Evolutionary conservation across 2,888 invertebrate species (phyloP).

Genomic region (Leptopilina syphax): DNA sequence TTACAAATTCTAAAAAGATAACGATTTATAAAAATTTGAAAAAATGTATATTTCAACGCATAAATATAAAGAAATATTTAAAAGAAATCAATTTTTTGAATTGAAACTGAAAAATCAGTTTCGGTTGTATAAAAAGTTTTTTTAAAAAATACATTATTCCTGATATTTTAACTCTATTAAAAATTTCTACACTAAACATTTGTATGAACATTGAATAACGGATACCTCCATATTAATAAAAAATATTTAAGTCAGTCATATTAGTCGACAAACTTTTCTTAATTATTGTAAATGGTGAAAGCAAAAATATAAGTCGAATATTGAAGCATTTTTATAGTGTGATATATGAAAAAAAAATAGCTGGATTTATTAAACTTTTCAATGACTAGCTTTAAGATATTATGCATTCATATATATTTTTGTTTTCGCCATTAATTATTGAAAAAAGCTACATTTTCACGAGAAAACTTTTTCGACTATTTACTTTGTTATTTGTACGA

Average conservation of each 20-base stretch:
- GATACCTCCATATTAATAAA: conserved; percentile 26
- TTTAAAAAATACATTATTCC: neutral
- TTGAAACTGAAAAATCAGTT: neutral
- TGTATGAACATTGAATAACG: conserved; percentile 24
- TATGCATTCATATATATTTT: conserved; percentile 68
- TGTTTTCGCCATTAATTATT: conserved; percentile 42
- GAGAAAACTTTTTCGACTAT: conserved; percentile 38
- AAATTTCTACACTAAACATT: neutral
- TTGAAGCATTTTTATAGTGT: conserved; percentile 42
- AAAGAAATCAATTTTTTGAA: neutral
- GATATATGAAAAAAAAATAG: conserved; percentile 59
- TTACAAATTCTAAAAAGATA: too few species aligned
- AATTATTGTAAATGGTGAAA: conserved; percentile 27
- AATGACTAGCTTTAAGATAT: conserved; percentile 72
- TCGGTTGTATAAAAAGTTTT: neutral
- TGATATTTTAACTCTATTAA: neutral
- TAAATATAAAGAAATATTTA: neutral
- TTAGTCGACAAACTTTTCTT: conserved; percentile 29
- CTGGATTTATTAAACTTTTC: conserved; percentile 65
- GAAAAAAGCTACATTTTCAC: conserved; percentile 45
- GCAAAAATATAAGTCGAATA: conserved; percentile 43
- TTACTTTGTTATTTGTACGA: neutral
- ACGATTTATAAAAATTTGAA: too few species aligned
- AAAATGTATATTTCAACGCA: neutral
- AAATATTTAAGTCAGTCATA: conserved; percentile 24